Evolutionary conservation across 1,140 invertebrate species (phyloP).

Genomic region (Acromyrmex echinatior): DNA sequence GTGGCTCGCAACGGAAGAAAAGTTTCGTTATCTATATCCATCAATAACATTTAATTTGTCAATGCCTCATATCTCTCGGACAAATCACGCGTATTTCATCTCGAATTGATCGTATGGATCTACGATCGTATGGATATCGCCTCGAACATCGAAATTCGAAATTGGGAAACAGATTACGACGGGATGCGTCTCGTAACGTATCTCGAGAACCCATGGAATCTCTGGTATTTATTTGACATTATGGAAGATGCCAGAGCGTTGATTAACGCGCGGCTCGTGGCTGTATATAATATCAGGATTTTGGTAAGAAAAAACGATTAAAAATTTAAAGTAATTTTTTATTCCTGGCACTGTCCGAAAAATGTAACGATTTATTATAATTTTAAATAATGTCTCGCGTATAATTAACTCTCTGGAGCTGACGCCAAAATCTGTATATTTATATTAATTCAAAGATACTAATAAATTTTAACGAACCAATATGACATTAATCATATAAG

Average conservation of each 20-base stretch:
- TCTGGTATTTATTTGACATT: constrained; percentile 54
- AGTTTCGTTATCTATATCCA: not conserved
- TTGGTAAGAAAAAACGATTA: not conserved
- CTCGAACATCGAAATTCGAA: constrained; percentile 67
- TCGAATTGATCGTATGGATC: constrained; percentile 46
- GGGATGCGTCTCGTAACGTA: constrained; percentile 45
- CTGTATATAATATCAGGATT: constrained; percentile 29
- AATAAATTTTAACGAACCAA: too few species aligned
- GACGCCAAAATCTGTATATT: too few species aligned
- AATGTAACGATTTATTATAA: not conserved
- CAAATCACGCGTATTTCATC: constrained; percentile 31
- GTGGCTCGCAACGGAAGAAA: not conserved
- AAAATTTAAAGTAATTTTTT: not conserved
- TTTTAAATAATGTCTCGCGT: not conserved
- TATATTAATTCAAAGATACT: too few species aligned
- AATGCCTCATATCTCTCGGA: not conserved
- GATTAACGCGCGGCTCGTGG: not conserved
- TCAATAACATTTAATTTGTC: constrained; percentile 20
- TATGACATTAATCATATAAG: too few species aligned
- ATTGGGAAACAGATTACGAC: constrained; percentile 65
- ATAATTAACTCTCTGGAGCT: not conserved
- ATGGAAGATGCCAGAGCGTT: constrained; percentile 13
- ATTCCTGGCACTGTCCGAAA: not conserved
- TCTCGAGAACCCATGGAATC: constrained; percentile 65
- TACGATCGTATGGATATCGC: constrained; percentile 44